Evolutionary conservation across 2,888 invertebrate genomes (phyloP).

Genomic region (Zhengitettix transpicula): DNA sequence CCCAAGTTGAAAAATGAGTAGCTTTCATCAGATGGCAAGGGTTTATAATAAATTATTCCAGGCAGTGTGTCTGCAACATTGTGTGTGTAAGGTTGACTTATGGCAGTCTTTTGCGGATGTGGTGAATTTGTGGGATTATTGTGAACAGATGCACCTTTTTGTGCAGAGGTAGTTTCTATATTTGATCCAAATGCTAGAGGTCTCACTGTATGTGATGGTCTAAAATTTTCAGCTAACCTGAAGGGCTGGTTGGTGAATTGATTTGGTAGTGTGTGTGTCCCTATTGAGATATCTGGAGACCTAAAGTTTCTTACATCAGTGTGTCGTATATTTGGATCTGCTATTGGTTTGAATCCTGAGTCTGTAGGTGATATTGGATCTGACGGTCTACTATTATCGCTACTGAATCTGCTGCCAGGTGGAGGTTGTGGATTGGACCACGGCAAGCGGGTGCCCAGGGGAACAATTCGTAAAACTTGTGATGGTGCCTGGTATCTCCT

Average conservation of each 20-base stretch:
- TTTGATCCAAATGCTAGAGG: too few relatives aligned
- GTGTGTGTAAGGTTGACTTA: too few relatives aligned
- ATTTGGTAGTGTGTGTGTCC: too few relatives aligned
- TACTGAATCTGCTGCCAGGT: background rate
- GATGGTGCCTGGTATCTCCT: too few relatives aligned
- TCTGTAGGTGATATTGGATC: background rate
- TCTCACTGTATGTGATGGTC: too few relatives aligned
- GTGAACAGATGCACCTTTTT: too few relatives aligned
- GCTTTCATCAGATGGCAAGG: background rate
- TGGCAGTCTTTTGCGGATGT: too few relatives aligned
- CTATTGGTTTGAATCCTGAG: background rate
- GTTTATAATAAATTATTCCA: background rate
- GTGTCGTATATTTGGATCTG: background rate
- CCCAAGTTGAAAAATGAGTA: background rate
- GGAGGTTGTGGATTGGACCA: background rate
- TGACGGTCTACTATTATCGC: background rate
- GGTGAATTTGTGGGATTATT: too few relatives aligned
- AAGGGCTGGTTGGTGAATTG: too few relatives aligned
- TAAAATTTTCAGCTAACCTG: too few relatives aligned
- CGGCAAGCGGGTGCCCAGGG: background rate
- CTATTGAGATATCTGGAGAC: background rate
- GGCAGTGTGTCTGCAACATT: background rate
- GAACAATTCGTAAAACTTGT: background rate
- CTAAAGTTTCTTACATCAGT: background rate
- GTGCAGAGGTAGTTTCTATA: too few relatives aligned